Percentiles rank a stretch among this genome's conserved stretches.
Evolutionary conservation across 1,140 invertebrate genomes (phyloP).

Genomic region (Mercenaria mercenaria): DNA sequence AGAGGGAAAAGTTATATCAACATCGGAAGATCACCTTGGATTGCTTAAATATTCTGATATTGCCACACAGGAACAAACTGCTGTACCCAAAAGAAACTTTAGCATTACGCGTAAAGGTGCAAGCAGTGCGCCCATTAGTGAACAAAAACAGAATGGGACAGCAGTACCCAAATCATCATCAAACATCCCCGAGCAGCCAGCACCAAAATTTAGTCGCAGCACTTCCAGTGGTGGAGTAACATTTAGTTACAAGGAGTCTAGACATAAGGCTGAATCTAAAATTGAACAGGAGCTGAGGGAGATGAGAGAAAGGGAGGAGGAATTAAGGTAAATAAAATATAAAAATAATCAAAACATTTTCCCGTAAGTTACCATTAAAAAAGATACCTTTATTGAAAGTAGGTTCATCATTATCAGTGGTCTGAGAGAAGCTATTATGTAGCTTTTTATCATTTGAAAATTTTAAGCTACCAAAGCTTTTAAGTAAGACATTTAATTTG

Average conservation of each 20-base stretch:
- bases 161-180: conserved; percentile 33
- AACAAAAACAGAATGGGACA: conserved; percentile 52
- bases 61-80: conserved; percentile 67
- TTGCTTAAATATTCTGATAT: conserved; percentile 79
- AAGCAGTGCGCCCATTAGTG: conserved; percentile 14
- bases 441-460: no score
- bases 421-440: no score
- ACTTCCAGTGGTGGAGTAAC: conserved; percentile 70
- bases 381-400: no score
- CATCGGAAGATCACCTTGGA: conserved; percentile 81
- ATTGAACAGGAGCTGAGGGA: conserved; percentile 83
- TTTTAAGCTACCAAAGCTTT: no score
- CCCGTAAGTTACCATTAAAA: no score
- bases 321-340: conserved; percentile 80
- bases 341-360: no score
- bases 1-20: conserved; percentile 81
- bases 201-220: conserved; percentile 52
- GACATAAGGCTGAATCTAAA: conserved; percentile 82
- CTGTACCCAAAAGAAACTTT: conserved; percentile 81
- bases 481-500: no score
- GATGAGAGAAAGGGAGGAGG: conserved; percentile 83
- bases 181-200: conserved; percentile 33
- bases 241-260: conserved; percentile 83
- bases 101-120: conserved; percentile 71
- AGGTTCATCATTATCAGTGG: no score